Evolutionary conservation across 2,888 invertebrate genomes (phyloP), one percentile per base, ranked within the genome.

Genomic region (Hydropsyche betteni): DNA sequence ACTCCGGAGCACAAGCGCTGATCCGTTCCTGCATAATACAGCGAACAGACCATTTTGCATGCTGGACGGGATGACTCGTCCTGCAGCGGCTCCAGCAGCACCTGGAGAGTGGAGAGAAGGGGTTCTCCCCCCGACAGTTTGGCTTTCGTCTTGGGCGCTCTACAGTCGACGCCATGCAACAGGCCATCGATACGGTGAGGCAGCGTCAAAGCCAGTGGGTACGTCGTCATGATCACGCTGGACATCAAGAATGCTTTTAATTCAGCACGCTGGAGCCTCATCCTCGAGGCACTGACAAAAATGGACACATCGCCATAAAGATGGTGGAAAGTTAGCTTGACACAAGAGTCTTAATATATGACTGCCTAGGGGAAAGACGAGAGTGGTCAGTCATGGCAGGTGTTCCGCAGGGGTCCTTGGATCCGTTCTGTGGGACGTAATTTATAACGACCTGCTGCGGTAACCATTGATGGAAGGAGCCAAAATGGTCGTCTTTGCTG

Each of bases 71-170:
- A 24, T 73, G 51, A 24, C 14, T 69, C 3, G 5, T 69, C 14
- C 69, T 69, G 3, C 51, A 69, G 5, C 7, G 51, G 50, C 50
- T 50, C 4, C 5, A 4, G n/a, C 4, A 33, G 2, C 10, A 8
- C 12, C 50, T 44, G 50, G 16, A 6, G 2, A 38, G 68, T n/a
- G n/a, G n/a, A n/a, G n/a, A n/a, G n/a, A n/a, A 68, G 2, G 69
- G 50, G 8, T 50, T 69, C 1, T 69, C 69, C 1, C 50, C 50
- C 3, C 50, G 76, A 79, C 76, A 6, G 77, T 78, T 24, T 24
- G 80, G 79, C 6, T 75, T 74, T 34, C 74, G 81, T 24, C 76
- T 51, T 24, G 79, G 79, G 0, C 72, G 77, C 14, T 79, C 79
- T n/a, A 80, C 80, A 4, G 34, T 79, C 58, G 75, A 75, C 36